phyloP scores from a whole-genome alignment of 2,113 vertebrate species.

The Perca schrenkii region DNA sequence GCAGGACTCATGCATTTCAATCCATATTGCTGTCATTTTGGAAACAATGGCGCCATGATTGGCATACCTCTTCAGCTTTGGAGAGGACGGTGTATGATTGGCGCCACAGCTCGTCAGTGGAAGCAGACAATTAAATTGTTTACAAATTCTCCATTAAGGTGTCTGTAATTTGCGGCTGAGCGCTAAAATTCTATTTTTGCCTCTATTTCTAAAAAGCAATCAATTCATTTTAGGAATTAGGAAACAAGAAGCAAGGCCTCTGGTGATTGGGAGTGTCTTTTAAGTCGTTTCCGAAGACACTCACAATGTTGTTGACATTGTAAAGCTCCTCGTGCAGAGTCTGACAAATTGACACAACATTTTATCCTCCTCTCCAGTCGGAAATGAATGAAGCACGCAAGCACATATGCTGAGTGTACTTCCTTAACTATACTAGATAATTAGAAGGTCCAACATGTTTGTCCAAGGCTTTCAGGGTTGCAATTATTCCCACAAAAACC shows the following conservation, averaged over 20 bases:
- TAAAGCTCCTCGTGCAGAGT: constrained; percentile 50
- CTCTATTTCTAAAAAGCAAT: constrained; percentile 37
- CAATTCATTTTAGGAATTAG: constrained; percentile 46
- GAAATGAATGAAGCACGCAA: constrained; percentile 64
- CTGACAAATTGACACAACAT: constrained; percentile 66
- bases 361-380: constrained; percentile 49
- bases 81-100: constrained; percentile 52
- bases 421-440: constrained; percentile 78
- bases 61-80: constrained; percentile 65
- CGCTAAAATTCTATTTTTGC: constrained; percentile 52
- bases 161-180: constrained; percentile 51
- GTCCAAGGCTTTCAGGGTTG: constrained; percentile 77
- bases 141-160: constrained; percentile 66
- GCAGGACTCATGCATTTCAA: constrained; percentile 66
- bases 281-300: constrained; percentile 39
- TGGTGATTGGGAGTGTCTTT: constrained; percentile 33
- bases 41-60: constrained; percentile 76
- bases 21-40: constrained; percentile 69
- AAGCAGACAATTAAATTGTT: constrained; percentile 71
- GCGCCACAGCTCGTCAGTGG: constrained; percentile 39
- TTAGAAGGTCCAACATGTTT: constrained; percentile 83
- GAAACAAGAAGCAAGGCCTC: constrained; percentile 44
- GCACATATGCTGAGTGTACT: constrained; percentile 69
- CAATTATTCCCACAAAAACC: constrained; percentile 83
- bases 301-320: constrained; percentile 59